Evolutionary conservation across 2,888 invertebrate species (phyloP).

Genomic region (Scaptomyza reducta): DNA sequence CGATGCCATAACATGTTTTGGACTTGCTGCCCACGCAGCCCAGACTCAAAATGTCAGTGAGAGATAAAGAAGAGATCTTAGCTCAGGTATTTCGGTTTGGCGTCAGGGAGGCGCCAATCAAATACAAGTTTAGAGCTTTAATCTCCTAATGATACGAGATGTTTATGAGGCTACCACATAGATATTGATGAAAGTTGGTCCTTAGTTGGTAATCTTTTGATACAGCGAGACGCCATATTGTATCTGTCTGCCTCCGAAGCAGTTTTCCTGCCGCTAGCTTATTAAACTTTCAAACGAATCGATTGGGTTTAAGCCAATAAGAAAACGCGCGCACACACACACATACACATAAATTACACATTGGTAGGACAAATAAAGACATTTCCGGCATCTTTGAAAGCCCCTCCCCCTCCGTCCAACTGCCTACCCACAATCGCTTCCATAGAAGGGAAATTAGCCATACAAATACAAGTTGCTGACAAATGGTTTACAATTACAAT

Average conservation of each 20-base stretch:
- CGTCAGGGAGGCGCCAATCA: constrained; percentile 62
- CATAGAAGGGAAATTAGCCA: constrained; percentile 58
- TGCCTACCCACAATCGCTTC: background rate
- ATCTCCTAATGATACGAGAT: constrained; percentile 41
- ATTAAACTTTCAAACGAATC: constrained; percentile 61
- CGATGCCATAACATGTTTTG: constrained; percentile 56
- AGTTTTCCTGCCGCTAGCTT: constrained; percentile 24
- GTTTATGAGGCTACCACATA: constrained; percentile 30
- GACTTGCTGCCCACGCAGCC: constrained; percentile 52
- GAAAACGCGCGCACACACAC: constrained; percentile 28
- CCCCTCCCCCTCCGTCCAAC: background rate
- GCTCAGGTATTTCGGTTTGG: constrained; percentile 44
- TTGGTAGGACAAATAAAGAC: constrained; percentile 68
- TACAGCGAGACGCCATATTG: constrained; percentile 28
- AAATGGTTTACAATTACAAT: constrained; percentile 77
- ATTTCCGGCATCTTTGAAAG: constrained; percentile 66
- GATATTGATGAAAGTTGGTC: constrained; percentile 14
- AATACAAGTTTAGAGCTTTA: constrained; percentile 65
- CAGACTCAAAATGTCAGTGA: constrained; percentile 8
- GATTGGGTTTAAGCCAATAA: constrained; percentile 54
- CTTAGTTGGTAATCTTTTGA: background rate
- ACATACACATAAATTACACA: constrained; percentile 51
- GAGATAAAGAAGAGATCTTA: constrained; percentile 8
- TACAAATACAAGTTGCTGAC: constrained; percentile 72
- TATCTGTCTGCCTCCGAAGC: constrained; percentile 31